A percentile compares a stretch with the other conserved stretches of the same genome.
These are phyloP conservation scores for Myotis daubentonii DNA, from an alignment of 2,797 vertebrate species.

Conservation along the genomic window DNA sequence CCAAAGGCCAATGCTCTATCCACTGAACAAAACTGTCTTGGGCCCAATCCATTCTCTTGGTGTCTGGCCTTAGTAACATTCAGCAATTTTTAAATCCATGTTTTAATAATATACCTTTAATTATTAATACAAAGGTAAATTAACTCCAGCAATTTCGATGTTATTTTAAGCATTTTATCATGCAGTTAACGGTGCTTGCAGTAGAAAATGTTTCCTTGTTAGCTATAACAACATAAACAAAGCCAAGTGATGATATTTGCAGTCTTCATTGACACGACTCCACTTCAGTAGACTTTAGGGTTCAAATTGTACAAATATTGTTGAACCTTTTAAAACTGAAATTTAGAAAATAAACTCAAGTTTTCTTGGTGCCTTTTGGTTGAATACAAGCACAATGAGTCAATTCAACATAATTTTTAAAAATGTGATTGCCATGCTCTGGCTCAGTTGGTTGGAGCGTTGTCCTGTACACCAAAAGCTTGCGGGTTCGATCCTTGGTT, in stretches of 20 bases:
- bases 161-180: constrained; percentile 55
- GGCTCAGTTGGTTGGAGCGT: neutral
- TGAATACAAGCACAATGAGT: neutral
- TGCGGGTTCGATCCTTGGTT: too few species aligned
- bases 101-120: constrained; percentile 42
- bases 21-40: too few species aligned
- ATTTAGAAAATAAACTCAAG: neutral
- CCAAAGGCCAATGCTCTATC: too few species aligned
- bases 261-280: neutral
- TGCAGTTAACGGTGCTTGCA: constrained; percentile 29
- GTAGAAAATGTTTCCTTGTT: neutral
- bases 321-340: constrained; percentile 15
- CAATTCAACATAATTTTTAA: neutral
- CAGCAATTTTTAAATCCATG: constrained; percentile 33
- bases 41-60: neutral
- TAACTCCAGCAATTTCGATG: neutral
- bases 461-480: neutral
- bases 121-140: constrained; percentile 42
- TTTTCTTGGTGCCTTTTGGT: constrained; percentile 21
- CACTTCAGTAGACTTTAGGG: constrained; percentile 26
- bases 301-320: constrained; percentile 21
- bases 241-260: constrained; percentile 38
- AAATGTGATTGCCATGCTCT: neutral
- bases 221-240: constrained; percentile 35
- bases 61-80: constrained; percentile 14